A percentile compares a stretch with the other conserved stretches of the same genome.
Conservation (phyloP, 2,113 vertebrate genomes). For the Spheniscus mendiculus region DNA sequence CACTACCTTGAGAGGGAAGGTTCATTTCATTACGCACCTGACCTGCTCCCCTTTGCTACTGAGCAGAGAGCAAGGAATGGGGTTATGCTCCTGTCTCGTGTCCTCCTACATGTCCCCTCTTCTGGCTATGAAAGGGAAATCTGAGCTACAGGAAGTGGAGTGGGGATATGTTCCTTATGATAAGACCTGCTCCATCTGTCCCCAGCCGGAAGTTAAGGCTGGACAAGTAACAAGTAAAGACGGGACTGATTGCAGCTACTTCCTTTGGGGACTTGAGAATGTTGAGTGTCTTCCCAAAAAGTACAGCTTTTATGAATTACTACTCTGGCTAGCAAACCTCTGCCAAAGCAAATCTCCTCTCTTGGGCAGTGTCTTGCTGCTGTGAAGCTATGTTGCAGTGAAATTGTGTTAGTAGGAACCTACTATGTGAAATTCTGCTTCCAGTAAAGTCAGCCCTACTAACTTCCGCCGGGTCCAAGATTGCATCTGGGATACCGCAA, state of each 20-base stretch:
- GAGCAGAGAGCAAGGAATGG: not conserved
- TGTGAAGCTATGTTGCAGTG: not conserved
- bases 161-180: not conserved
- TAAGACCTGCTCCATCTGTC: not conserved
- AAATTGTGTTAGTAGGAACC: not conserved
- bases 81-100: not conserved
- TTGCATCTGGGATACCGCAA: not conserved
- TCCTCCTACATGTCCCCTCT: not conserved
- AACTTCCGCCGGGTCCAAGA: not conserved
- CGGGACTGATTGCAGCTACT: not conserved
- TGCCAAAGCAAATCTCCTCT: not conserved
- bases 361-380: not conserved
- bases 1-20: not conserved
- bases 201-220: not conserved
- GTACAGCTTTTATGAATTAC: not conserved
- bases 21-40: not conserved
- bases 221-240: not conserved
- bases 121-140: not conserved
- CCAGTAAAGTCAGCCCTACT: not conserved
- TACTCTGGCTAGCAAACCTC: not conserved
- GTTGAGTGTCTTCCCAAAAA: not conserved
- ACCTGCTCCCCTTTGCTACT: not conserved
- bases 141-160: not conserved
- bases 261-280: not conserved
- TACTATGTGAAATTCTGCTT: not conserved